phyloP scores from a whole-genome alignment of 2,888 invertebrate species.

The Coelogynopora nodosa region DNA sequence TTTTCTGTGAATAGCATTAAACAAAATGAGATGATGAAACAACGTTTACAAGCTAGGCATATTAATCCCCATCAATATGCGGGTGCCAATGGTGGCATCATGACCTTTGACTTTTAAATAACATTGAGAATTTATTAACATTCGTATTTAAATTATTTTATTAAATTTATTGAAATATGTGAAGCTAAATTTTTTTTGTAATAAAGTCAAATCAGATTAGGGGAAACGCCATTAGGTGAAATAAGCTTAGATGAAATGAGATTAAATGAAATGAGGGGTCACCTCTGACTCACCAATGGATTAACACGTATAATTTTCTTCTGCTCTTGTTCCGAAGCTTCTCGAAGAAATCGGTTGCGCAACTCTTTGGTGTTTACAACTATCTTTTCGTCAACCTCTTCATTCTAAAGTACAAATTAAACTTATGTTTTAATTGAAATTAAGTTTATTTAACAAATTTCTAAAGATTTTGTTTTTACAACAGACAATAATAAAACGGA shows the following conservation, averaged over 20 bases:
- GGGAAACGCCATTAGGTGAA: background rate
- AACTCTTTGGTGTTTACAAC: background rate
- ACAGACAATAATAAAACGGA: too few relatives aligned
- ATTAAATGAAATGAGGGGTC: background rate
- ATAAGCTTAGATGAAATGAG: background rate
- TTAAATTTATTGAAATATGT: too few relatives aligned
- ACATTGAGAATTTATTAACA: too few relatives aligned
- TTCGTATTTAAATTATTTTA: too few relatives aligned
- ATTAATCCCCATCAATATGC: too few relatives aligned
- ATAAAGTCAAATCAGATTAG: background rate
- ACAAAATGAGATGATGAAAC: too few relatives aligned
- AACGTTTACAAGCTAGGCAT: too few relatives aligned
- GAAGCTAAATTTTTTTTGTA: too few relatives aligned
- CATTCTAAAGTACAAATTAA: background rate
- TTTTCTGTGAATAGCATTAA: too few relatives aligned
- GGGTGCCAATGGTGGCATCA: too few relatives aligned
- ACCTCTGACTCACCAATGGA: slow-evolving; percentile 30
- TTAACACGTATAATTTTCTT: slow-evolving; percentile 8
- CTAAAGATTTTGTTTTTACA: background rate
- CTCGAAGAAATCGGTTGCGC: background rate
- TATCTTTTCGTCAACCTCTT: background rate
- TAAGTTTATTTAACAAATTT: background rate
- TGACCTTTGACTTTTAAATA: too few relatives aligned
- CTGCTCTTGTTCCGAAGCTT: background rate
- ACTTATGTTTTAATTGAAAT: background rate